Conservation (phyloP, 2,113 vertebrate genomes). For the Corydoras maculifer region DNA sequence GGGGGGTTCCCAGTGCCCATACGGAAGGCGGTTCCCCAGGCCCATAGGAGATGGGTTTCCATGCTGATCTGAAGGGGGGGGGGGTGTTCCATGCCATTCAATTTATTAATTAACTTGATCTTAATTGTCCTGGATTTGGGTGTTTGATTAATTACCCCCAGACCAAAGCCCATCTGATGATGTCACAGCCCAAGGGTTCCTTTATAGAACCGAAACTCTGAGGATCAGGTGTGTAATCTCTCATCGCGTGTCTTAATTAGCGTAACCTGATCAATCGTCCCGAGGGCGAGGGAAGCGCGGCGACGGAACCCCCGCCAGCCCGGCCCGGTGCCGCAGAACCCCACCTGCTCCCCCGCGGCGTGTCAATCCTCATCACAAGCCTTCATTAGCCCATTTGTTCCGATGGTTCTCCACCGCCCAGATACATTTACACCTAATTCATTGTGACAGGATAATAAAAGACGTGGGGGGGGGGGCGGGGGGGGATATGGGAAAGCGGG, state of each 20-base stretch:
- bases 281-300: not conserved
- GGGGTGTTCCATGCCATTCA: no score
- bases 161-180: no score
- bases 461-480: slow-evolving; percentile 34
- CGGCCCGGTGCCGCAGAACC: not conserved
- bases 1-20: no score
- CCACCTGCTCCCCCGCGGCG: slow-evolving; percentile 33
- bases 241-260: not conserved
- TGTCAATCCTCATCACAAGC: slow-evolving; percentile 53
- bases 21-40: no score
- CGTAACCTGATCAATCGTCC: not conserved
- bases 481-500: slow-evolving; percentile 54
- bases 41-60: no score
- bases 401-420: slow-evolving; percentile 48
- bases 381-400: slow-evolving; percentile 46
- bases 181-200: no score
- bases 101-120: no score
- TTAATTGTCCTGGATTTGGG: no score
- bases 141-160: no score
- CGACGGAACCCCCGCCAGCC: not conserved
- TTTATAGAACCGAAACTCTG: no score
- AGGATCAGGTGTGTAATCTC: not conserved
- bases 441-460: slow-evolving; percentile 67
- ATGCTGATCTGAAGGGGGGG: no score
- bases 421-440: slow-evolving; percentile 55